These are phyloP conservation scores for Oreotrochilus melanogaster DNA, from an alignment of 2,113 vertebrate genomes.

Conservation along the genomic window DNA sequence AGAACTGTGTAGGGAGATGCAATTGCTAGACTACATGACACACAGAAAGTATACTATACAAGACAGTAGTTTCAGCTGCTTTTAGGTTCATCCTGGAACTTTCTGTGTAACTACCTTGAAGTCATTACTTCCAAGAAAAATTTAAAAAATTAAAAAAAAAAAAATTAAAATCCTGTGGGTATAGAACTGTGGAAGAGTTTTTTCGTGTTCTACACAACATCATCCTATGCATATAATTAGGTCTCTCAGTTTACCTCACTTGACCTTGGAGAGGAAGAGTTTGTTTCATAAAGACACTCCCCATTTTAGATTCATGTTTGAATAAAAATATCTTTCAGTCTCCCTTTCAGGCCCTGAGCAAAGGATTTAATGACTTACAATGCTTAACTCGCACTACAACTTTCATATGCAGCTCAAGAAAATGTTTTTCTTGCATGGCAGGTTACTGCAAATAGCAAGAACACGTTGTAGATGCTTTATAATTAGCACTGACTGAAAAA, in stretches of 20 bases:
- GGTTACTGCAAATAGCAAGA: slow-evolving; percentile 4
- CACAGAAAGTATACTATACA: not conserved
- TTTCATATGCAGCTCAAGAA: not conserved
- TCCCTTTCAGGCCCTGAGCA: not conserved
- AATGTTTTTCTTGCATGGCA: not conserved
- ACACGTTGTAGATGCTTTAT: not conserved
- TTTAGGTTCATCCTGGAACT: not conserved
- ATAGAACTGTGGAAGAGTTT: not conserved
- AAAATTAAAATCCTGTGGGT: not conserved
- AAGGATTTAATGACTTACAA: not conserved
- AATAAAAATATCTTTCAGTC: not conserved
- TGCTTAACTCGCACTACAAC: rapidly evolving
- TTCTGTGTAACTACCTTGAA: not conserved
- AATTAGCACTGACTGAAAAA: not conserved
- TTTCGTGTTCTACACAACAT: not conserved
- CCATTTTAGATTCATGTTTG: not conserved
- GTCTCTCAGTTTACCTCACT: not conserved
- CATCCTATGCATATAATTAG: not conserved
- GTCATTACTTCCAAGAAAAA: not conserved
- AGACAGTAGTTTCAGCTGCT: not conserved
- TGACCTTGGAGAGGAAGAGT: not conserved
- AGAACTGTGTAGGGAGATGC: not conserved
- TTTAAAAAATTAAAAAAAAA: not conserved
- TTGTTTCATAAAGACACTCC: not conserved
- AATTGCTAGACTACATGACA: rapidly evolving